These are phyloP conservation scores for Clamator glandarius DNA, from an alignment of 2,797 vertebrate genomes.

Conservation along the genomic window DNA sequence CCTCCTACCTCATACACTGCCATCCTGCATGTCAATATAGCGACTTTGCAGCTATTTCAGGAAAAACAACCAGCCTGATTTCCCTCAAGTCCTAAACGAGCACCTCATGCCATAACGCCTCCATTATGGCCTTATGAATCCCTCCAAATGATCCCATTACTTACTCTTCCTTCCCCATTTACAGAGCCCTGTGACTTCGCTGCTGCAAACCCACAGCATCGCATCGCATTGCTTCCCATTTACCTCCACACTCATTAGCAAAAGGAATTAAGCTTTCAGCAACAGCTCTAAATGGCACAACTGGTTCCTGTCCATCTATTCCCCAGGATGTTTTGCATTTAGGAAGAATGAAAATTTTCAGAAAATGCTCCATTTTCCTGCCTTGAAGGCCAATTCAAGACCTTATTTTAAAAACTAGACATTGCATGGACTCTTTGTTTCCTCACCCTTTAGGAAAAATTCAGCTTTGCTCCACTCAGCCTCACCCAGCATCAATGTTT, in stretches of 20 bases:
- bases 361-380: fast-evolving
- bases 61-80: fast-evolving
- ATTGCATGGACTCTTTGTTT: fast-evolving
- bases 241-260: background rate
- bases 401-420: background rate
- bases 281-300: fast-evolving
- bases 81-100: background rate
- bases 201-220: background rate
- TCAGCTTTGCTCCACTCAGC: background rate
- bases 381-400: background rate
- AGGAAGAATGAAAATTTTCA: background rate
- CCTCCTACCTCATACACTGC: background rate
- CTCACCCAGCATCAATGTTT: background rate
- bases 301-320: background rate
- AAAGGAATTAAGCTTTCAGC: background rate
- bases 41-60: fast-evolving
- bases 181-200: fast-evolving
- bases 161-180: background rate
- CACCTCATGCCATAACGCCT: fast-evolving
- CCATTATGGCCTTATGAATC: background rate
- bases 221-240: fast-evolving
- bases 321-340: background rate
- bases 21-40: fast-evolving
- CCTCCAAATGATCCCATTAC: background rate
- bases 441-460: fast-evolving